A percentile compares a stretch with the other conserved stretches of the same genome.
phyloP scores from a whole-genome alignment of 2,113 vertebrate genomes.

The Leptodactylus fuscus region DNA sequence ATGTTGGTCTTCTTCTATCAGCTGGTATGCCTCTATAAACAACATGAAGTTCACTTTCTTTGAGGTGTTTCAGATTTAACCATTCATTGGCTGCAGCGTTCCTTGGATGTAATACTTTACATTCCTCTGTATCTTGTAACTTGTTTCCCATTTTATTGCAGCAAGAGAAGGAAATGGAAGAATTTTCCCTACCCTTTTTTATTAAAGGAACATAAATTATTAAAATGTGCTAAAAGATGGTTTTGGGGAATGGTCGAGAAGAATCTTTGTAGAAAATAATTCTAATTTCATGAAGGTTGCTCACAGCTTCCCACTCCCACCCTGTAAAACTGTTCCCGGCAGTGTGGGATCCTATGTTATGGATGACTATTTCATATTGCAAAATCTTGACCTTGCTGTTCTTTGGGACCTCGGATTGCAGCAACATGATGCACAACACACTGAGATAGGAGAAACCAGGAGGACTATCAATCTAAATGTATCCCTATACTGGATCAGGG shows the following conservation, averaged over 20 bases:
- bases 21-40: constrained; percentile 88
- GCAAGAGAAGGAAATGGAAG: not conserved
- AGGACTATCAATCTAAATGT: not conserved
- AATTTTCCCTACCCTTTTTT: not conserved
- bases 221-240: not conserved
- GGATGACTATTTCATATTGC: not conserved
- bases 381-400: not conserved
- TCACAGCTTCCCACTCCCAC: not conserved
- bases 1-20: constrained; percentile 74
- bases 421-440: not conserved
- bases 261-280: not conserved
- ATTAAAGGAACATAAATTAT: not conserved
- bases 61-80: constrained; percentile 19
- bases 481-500: not conserved
- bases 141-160: not conserved
- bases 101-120: not conserved
- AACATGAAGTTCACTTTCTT: constrained; percentile 67
- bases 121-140: not conserved
- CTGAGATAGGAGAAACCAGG: not conserved
- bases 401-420: not conserved
- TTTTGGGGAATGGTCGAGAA: not conserved
- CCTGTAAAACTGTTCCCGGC: not conserved
- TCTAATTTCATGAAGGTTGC: not conserved
- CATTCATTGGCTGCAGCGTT: not conserved
- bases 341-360: not conserved